Base-by-base conservation (phyloP, 2,888 invertebrate genomes). In the Agonopterix alstromeriana region DNA sequence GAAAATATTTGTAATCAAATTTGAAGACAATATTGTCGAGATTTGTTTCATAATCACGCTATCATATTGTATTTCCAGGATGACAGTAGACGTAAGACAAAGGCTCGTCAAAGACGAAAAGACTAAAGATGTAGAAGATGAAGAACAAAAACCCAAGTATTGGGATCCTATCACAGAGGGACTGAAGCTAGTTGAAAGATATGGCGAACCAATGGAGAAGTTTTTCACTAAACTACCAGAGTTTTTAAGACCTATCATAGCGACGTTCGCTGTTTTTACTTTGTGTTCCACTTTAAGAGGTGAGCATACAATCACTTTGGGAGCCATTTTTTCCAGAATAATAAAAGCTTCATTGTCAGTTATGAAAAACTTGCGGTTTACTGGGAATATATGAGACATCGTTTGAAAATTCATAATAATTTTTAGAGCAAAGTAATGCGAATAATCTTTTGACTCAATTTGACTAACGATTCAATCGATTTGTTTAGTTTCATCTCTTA, bases 201-300 rank as follows among this genome's bases (percentile, higher is more conserved):
- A 92, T 58, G 80, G 87, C 10, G 83, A 85, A 0, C 71, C 73
- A 1, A 55, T 93, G 27, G 90, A 91, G 46, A 89, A 86, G 52
- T 77, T 90, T 57, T 92, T 92, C 76, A 77, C 81, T 35, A 84
- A 79, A 53, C 48, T 93, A 4, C 93, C 93, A 0, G 82, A 85
- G 4, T 87, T 84, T 52, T 63, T 92, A 4, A 86, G 84, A 27
- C 87, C 89, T 2, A 73, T 90, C 47, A 77, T 93, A 10, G 92
- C 91, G 0, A 91, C 91, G 0, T 60, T 92, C 0, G 91, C 92
- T 0, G 81, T 93, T 14, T 92, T 93, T 64, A 80, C 90, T 10
- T 82, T 93, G 42, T 93, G 93, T 46, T 83, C 92, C 8, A 91
- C 91, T 0, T 77, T 92, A 40, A 88, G 91, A 82, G 93, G 93